Evolutionary conservation across 2,888 invertebrate genomes (phyloP).

Genomic region (Drosophila subquinaria): DNA sequence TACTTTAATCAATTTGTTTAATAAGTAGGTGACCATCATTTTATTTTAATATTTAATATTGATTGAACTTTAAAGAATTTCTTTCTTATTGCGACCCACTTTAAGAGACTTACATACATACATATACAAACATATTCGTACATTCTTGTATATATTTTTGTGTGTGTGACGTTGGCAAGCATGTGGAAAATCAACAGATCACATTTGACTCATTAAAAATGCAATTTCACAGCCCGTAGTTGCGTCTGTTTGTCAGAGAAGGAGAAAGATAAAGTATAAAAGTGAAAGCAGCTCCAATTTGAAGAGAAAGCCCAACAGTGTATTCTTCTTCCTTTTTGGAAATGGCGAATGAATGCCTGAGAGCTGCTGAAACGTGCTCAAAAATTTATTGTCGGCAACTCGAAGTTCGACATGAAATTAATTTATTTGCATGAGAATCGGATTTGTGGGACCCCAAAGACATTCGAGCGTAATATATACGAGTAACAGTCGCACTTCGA

Average conservation of each 20-base stretch:
- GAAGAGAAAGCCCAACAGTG: background rate
- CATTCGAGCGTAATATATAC: slow-evolving; percentile 74
- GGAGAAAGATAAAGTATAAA: slow-evolving; percentile 16
- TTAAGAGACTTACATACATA: background rate
- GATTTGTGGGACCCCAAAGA: slow-evolving; percentile 82
- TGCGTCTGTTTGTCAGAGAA: slow-evolving; percentile 15
- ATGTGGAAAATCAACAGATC: slow-evolving; percentile 62
- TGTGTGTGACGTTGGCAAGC: slow-evolving; percentile 10
- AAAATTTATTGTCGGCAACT: slow-evolving; percentile 81
- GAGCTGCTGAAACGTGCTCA: slow-evolving; percentile 69
- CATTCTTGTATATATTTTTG: background rate
- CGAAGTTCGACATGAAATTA: slow-evolving; percentile 81
- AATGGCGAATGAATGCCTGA: slow-evolving; percentile 1
- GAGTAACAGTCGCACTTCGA: slow-evolving; percentile 12
- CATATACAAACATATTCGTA: slow-evolving; percentile 14
- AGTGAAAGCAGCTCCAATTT: slow-evolving; percentile 16
- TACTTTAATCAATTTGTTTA: background rate
- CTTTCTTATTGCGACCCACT: background rate
- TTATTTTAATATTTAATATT: background rate
- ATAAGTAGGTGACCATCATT: no score
- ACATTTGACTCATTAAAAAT: slow-evolving; percentile 70
- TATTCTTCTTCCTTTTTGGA: slow-evolving; percentile 16
- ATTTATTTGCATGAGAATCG: slow-evolving; percentile 84
- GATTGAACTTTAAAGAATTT: background rate
- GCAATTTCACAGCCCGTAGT: slow-evolving; percentile 67